These are phyloP conservation scores for Lamprotornis superbus DNA, from an alignment of 2,113 vertebrate genomes.

Conservation along the genomic window DNA sequence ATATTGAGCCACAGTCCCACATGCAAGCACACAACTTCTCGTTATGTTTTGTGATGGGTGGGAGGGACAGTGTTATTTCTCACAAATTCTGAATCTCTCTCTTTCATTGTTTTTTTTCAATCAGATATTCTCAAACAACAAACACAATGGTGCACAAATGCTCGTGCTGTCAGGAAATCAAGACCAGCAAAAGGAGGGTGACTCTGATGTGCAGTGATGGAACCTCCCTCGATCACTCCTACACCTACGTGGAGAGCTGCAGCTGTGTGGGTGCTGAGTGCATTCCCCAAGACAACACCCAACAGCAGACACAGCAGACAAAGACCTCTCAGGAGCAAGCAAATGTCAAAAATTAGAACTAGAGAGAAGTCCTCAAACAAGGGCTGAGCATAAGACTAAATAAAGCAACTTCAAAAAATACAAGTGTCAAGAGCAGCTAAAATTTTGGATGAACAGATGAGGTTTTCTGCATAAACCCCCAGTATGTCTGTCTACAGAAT, in stretches of 20 bases:
- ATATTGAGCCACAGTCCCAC: background rate
- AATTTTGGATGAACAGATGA: background rate
- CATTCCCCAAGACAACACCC: background rate
- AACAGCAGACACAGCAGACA: background rate
- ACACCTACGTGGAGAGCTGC: slow-evolving; percentile 69
- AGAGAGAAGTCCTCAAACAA: background rate
- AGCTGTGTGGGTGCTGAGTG: slow-evolving; percentile 60
- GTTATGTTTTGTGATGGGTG: background rate
- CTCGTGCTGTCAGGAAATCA: slow-evolving; percentile 70
- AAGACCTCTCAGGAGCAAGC: background rate
- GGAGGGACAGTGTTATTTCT: background rate
- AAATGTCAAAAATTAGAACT: background rate
- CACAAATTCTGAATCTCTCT: background rate
- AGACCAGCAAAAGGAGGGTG: slow-evolving; percentile 48
- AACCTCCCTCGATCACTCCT: slow-evolving; percentile 43
- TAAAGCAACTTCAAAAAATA: background rate
- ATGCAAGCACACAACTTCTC: background rate
- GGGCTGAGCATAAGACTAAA: background rate
- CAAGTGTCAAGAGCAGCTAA: slow-evolving; percentile 32
- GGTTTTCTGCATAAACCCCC: background rate
- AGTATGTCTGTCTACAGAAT: background rate
- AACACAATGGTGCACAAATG: slow-evolving; percentile 47
- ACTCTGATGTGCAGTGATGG: slow-evolving; percentile 50
- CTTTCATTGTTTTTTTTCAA: background rate
- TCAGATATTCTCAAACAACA: slow-evolving; percentile 68